Evolutionary conservation across 2,797 vertebrate species (phyloP).

Genomic region (Moxostoma hubbsi): DNA sequence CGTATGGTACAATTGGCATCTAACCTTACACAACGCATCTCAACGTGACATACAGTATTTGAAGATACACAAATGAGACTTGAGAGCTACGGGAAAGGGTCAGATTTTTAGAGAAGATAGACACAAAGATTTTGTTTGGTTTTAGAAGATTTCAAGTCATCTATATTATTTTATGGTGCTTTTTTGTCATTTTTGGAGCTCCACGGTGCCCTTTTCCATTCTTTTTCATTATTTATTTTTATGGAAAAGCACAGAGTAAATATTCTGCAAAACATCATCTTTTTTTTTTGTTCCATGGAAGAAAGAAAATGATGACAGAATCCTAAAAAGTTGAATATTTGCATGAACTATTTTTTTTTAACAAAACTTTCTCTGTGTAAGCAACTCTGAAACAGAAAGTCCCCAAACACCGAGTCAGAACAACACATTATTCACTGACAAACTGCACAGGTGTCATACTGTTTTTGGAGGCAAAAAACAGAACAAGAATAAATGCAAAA

Average conservation of each 20-base stretch:
- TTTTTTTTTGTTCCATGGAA: neutral
- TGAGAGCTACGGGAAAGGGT: neutral
- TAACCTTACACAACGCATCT: too few relatives aligned
- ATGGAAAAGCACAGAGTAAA: neutral
- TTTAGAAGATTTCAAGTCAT: too few relatives aligned
- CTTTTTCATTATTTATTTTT: too few relatives aligned
- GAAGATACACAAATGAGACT: neutral
- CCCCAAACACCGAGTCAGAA: neutral
- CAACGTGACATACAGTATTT: too few relatives aligned
- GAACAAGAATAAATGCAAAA: slow-evolving; percentile 29
- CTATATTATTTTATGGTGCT: neutral
- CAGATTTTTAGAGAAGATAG: neutral
- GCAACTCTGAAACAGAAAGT: neutral
- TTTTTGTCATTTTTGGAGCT: slow-evolving; percentile 4
- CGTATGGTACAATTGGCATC: neutral
- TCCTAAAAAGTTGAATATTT: neutral
- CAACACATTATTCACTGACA: slow-evolving; percentile 23
- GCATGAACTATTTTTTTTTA: slow-evolving; percentile 8
- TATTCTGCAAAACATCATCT: neutral
- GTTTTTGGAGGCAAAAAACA: slow-evolving; percentile 27
- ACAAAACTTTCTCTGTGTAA: neutral
- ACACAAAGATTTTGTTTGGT: neutral
- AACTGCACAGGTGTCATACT: neutral
- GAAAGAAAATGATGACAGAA: slow-evolving; percentile 29
- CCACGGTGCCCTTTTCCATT: neutral